Evolutionary conservation across 1,140 invertebrate species (phyloP).

Genomic region (Pseudomyrmex gracilis): DNA sequence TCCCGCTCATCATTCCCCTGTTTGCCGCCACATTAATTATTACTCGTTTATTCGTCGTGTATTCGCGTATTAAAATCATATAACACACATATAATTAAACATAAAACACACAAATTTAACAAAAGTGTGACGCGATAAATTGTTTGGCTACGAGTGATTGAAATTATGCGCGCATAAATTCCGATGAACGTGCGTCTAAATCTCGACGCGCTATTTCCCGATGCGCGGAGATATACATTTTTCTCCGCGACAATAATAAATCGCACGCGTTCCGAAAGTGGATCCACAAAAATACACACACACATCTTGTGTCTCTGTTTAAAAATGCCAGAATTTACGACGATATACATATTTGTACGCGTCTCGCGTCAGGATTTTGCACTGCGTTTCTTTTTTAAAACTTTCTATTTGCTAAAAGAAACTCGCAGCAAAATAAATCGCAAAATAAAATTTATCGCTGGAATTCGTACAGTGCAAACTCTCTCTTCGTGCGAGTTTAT

Average conservation of each 20-base stretch:
- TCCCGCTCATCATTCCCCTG: background rate
- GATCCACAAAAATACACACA: background rate
- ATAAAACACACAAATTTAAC: background rate
- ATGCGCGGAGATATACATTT: conserved; percentile 8
- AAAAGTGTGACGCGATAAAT: background rate
- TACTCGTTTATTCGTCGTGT: background rate
- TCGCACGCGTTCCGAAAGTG: background rate
- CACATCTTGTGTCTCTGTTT: background rate
- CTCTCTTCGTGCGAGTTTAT: too few species aligned
- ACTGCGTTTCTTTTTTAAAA: background rate
- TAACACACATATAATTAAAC: background rate
- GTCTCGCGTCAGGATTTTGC: background rate
- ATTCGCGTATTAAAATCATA: conserved; percentile 11
- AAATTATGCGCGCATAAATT: too few species aligned
- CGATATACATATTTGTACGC: background rate
- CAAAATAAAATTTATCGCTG: too few species aligned
- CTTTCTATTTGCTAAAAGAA: background rate
- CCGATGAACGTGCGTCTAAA: conserved; percentile 1
- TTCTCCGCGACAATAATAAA: conserved; percentile 13
- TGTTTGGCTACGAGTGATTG: too few species aligned
- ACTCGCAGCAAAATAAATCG: too few species aligned
- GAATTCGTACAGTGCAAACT: too few species aligned
- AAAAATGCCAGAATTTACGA: conserved; percentile 2
- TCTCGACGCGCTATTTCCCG: background rate
- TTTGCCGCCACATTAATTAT: conserved; percentile 22